phyloP scores from a whole-genome alignment of 1,140 invertebrate genomes.

The Caerostris extrusa region DNA sequence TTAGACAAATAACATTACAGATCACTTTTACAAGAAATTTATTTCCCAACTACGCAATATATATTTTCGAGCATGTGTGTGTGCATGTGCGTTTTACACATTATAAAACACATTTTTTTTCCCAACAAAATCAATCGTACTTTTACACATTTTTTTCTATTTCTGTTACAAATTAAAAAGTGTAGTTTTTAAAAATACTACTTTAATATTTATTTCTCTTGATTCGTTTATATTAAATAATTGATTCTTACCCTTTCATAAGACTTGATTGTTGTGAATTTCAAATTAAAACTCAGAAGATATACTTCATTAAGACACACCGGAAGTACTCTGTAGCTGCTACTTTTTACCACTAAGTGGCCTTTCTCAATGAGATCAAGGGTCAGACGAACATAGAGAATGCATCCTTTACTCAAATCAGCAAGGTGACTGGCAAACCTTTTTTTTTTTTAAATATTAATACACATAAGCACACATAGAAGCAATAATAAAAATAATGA shows the following conservation, averaged over 20 bases:
- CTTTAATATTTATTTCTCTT: no score
- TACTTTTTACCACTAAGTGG: slow-evolving; percentile 95
- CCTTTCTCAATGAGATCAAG: slow-evolving; percentile 97
- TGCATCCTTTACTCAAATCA: slow-evolving; percentile 91
- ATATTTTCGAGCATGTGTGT: no score
- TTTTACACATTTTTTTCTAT: no score
- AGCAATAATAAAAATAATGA: no score
- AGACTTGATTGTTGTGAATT: slow-evolving; percentile 92
- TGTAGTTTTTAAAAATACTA: no score
- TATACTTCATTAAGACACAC: slow-evolving; percentile 96
- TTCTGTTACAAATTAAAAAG: no score
- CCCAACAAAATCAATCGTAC: no score
- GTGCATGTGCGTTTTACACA: no score
- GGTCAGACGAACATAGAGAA: slow-evolving; percentile 94
- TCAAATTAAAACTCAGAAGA: slow-evolving; percentile 94
- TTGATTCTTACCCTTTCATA: slow-evolving; percentile 89
- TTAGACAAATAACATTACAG: no score
- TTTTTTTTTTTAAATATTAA: slow-evolving; percentile 81
- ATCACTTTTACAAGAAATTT: no score
- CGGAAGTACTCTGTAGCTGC: slow-evolving; percentile 95
- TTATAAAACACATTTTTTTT: no score
- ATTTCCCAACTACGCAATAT: no score
- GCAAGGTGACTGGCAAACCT: slow-evolving; percentile 94
- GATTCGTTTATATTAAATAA: not conserved
- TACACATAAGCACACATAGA: slow-evolving; percentile 74